Conservation (phyloP, 2,888 invertebrate genomes). For the Orthosia gothica region DNA sequence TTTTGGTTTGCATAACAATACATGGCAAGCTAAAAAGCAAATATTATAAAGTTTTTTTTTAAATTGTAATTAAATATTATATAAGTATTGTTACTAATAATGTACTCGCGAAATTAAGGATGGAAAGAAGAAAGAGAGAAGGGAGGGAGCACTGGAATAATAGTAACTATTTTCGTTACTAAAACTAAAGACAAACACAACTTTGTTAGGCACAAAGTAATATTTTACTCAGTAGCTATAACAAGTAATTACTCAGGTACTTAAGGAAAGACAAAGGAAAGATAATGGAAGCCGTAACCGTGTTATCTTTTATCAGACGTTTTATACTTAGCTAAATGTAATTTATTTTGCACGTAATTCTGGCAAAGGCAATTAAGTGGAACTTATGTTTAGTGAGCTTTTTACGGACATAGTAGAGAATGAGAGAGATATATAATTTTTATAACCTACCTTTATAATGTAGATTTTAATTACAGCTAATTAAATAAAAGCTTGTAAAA, state of each 20-base stretch:
- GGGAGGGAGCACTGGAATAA: neutral
- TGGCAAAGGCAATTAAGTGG: constrained; percentile 36
- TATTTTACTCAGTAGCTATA: constrained; percentile 50
- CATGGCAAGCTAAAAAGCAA: too few relatives aligned
- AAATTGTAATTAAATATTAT: too few relatives aligned
- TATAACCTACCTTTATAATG: too few relatives aligned
- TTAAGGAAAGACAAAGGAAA: constrained; percentile 54
- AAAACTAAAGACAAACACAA: constrained; percentile 1
- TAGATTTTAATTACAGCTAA: too few relatives aligned
- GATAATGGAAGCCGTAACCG: constrained; percentile 61
- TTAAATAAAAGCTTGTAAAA: too few relatives aligned
- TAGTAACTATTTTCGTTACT: neutral
- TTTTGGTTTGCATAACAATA: too few relatives aligned
- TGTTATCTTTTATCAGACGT: constrained; percentile 62
- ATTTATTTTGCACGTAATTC: constrained; percentile 48
- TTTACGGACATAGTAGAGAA: neutral
- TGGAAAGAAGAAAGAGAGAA: too few relatives aligned
- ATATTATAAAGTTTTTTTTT: too few relatives aligned
- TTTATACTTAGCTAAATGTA: constrained; percentile 52
- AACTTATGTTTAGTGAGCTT: constrained; percentile 28
- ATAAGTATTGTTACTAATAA: too few relatives aligned
- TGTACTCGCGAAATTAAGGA: too few relatives aligned
- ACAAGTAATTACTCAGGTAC: constrained; percentile 56
- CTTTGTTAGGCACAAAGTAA: constrained; percentile 11
- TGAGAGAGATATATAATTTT: too few relatives aligned